Evolutionary conservation across 2,797 vertebrate genomes (phyloP).

Genomic region (Thripadectes ignobilis): DNA sequence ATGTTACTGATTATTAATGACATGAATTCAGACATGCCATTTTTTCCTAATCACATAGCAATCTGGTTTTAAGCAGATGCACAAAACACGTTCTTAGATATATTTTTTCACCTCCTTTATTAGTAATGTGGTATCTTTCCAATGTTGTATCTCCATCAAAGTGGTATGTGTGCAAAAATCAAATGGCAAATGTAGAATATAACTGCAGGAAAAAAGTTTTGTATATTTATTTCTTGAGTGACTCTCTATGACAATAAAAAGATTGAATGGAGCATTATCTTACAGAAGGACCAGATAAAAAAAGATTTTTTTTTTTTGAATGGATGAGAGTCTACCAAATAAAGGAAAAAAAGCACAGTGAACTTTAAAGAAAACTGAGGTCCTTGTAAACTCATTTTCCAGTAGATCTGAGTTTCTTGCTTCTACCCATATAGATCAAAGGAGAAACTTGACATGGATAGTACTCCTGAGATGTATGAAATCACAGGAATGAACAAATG

Average conservation of each 20-base stretch:
- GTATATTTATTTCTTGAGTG: not conserved
- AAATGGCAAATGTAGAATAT: not conserved
- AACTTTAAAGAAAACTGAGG: not conserved
- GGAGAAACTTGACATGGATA: not conserved
- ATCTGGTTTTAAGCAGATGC: not conserved
- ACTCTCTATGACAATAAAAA: not conserved
- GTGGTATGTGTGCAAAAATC: not conserved
- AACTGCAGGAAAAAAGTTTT: not conserved
- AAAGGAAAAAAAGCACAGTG: not conserved
- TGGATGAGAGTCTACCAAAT: not conserved
- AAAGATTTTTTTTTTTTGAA: not conserved
- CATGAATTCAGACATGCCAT: not conserved
- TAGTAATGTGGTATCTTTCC: not conserved
- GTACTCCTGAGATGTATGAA: not conserved
- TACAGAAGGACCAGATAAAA: not conserved
- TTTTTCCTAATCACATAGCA: not conserved
- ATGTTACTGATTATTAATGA: not conserved
- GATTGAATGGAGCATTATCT: not conserved
- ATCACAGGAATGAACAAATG: not conserved
- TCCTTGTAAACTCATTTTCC: not conserved
- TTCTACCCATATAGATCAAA: not conserved
- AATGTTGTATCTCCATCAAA: not conserved
- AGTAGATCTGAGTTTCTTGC: not conserved
- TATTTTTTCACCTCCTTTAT: not conserved
- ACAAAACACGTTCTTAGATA: not conserved